Percentiles rank a stretch among this genome's conserved stretches.
phyloP scores from a whole-genome alignment of 2,797 vertebrate genomes.

The Sphenopsis melanotis region DNA sequence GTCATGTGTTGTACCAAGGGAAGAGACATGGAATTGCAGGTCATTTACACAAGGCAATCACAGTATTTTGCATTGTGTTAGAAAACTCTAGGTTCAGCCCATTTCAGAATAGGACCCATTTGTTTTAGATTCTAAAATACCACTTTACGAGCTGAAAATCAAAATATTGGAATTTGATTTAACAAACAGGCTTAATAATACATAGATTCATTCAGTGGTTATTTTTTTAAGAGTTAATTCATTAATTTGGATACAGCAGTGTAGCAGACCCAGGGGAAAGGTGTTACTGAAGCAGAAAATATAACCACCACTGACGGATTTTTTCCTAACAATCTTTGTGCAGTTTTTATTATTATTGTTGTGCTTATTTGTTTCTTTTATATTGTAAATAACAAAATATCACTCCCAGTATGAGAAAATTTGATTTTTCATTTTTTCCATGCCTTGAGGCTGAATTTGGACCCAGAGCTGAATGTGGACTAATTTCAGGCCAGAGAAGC shows the following conservation, averaged over 20 bases:
- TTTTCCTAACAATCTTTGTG: neutral
- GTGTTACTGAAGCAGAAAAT: neutral
- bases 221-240: neutral
- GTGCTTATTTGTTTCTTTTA: neutral
- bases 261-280: neutral
- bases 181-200: neutral
- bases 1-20: neutral
- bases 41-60: accelerated
- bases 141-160: neutral
- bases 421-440: neutral
- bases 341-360: neutral
- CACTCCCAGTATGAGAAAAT: neutral
- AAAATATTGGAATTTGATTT: neutral
- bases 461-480: neutral
- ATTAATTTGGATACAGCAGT: neutral
- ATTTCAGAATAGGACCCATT: neutral
- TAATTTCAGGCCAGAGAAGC: neutral
- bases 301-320: neutral
- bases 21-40: neutral
- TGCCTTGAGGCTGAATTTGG: neutral
- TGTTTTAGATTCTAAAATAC: neutral
- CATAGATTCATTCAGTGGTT: neutral
- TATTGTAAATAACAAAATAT: neutral
- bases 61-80: neutral
- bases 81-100: neutral